phyloP scores from a whole-genome alignment of 2,797 vertebrate species.

The Podarcis lilfordi region DNA sequence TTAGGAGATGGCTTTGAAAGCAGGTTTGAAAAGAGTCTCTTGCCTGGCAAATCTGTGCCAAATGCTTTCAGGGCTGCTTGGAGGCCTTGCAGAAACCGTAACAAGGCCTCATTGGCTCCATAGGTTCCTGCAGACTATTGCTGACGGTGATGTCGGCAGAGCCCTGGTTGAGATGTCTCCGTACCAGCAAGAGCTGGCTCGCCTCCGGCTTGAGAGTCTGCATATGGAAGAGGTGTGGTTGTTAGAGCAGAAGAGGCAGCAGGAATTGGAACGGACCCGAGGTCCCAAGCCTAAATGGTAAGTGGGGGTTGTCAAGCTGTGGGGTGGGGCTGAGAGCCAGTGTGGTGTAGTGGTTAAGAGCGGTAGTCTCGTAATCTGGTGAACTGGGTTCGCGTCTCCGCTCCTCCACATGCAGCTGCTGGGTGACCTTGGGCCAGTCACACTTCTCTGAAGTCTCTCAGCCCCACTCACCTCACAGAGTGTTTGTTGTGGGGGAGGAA shows the following conservation, averaged over 20 bases:
- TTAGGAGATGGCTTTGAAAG: too few species aligned
- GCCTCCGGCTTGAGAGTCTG: constrained; percentile 27
- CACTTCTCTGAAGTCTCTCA: too few species aligned
- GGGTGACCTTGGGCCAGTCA: too few species aligned
- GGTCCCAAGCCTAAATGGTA: constrained; percentile 45
- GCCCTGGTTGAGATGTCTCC: constrained; percentile 37
- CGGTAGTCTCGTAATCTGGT: too few species aligned
- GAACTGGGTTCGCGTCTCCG: too few species aligned
- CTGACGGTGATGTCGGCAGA: not conserved
- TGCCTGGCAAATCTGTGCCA: too few species aligned
- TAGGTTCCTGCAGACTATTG: constrained; percentile 45
- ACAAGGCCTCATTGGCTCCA: not conserved
- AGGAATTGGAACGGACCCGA: constrained; percentile 43
- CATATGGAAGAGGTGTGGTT: constrained; percentile 41
- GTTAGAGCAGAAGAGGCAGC: constrained; percentile 52
- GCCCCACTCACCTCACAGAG: too few species aligned
- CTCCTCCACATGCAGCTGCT: too few species aligned
- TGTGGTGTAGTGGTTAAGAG: too few species aligned
- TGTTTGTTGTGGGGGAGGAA: too few species aligned
- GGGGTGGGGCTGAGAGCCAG: too few species aligned
- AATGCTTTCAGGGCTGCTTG: not conserved
- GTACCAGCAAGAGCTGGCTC: constrained; percentile 36
- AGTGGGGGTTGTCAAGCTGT: not conserved
- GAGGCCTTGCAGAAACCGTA: not conserved
- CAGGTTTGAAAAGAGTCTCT: too few species aligned